phyloP scores from a whole-genome alignment of 2,888 invertebrate genomes.

The Herminia tarsipennalis region DNA sequence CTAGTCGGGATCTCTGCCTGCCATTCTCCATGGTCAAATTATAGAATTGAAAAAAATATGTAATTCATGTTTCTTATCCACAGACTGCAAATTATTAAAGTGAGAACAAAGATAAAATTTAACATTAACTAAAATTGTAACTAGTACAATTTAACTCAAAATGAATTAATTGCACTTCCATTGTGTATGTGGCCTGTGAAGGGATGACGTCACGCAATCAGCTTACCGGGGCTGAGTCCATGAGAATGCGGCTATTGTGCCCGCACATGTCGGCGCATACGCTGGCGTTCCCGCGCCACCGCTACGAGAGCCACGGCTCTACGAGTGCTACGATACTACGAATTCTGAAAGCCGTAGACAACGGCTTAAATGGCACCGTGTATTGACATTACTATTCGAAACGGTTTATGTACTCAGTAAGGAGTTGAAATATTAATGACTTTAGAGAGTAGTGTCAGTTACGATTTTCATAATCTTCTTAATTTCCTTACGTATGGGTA shows the following conservation, averaged over 20 bases:
- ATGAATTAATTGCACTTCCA: constrained; percentile 43
- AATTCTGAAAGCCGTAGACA: constrained; percentile 6
- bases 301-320: constrained; percentile 14
- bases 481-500: too few species aligned
- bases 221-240: constrained; percentile 83
- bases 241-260: constrained; percentile 84
- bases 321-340: constrained; percentile 15
- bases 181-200: constrained; percentile 52
- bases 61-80: too few species aligned
- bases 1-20: too few species aligned
- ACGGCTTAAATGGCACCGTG: constrained; percentile 12
- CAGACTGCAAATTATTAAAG: too few species aligned
- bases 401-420: constrained; percentile 19
- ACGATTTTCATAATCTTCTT: not conserved
- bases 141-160: not conserved
- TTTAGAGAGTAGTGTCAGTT: constrained; percentile 15
- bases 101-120: too few species aligned
- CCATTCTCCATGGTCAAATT: too few species aligned
- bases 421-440: constrained; percentile 38
- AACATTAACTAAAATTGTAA: not conserved
- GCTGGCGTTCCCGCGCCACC: constrained; percentile 54
- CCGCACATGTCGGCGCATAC: constrained; percentile 82
- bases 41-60: too few species aligned
- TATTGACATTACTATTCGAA: constrained; percentile 30
- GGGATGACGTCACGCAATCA: constrained; percentile 84